Percentiles rank a stretch among this genome's conserved stretches.
These are phyloP conservation scores for Corydoras sp. DNA, from an alignment of 2,113 vertebrate genomes.

Conservation along the genomic window DNA sequence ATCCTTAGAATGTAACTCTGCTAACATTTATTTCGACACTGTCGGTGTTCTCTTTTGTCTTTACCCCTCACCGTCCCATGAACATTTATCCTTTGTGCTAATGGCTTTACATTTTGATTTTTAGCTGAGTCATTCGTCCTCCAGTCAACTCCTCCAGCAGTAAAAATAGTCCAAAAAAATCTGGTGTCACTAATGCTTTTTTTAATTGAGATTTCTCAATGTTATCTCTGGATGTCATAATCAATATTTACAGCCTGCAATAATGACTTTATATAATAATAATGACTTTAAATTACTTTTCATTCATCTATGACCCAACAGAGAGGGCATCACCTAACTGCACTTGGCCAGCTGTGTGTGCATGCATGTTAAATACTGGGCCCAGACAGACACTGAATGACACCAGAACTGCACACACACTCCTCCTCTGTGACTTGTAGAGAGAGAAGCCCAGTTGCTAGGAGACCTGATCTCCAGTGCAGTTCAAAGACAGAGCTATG, in stretches of 20 bases:
- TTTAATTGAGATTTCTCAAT: too few species aligned
- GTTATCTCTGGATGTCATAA: too few species aligned
- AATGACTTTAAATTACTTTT: too few species aligned
- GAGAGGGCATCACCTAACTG: constrained; percentile 4
- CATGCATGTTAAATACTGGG: constrained; percentile 8
- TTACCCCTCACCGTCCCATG: too few species aligned
- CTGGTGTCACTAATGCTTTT: too few species aligned
- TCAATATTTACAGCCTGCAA: too few species aligned
- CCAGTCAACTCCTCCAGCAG: not conserved
- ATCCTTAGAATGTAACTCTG: too few species aligned
- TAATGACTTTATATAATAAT: too few species aligned
- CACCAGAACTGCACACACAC: constrained; percentile 36
- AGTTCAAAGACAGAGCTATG: constrained; percentile 61
- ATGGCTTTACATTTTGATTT: constrained; percentile 10
- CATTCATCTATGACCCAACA: not conserved
- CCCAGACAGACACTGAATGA: constrained; percentile 60
- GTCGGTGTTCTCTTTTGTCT: too few species aligned
- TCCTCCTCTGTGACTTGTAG: constrained; percentile 45
- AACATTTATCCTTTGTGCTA: constrained; percentile 7
- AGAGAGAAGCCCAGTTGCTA: constrained; percentile 62
- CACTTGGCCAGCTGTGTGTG: constrained; percentile 22
- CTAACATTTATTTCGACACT: constrained; percentile 1
- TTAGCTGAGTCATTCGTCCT: constrained; percentile 25
- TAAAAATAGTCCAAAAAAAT: not conserved
- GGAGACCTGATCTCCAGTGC: constrained; percentile 59